Conservation (phyloP, 2,888 invertebrate genomes). For the Amphipyra berbera region DNA sequence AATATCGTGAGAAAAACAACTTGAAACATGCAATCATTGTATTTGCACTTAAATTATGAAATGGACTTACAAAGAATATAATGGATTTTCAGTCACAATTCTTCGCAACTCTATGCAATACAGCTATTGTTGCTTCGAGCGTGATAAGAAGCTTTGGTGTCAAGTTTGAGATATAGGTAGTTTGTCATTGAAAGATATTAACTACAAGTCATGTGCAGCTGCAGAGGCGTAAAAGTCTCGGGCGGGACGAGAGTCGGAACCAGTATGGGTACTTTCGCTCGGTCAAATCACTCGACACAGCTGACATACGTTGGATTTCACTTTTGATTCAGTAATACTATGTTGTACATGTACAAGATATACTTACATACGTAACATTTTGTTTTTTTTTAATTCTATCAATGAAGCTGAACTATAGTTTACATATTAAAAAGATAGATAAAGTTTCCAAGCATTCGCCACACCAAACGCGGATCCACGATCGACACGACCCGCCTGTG, state of each 20-base stretch:
- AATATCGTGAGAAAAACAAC: conserved; percentile 29
- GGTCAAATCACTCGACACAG: conserved; percentile 76
- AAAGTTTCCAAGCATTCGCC: too few relatives aligned
- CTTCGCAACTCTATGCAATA: conserved; percentile 31
- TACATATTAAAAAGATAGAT: neutral
- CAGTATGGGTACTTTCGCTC: conserved; percentile 87
- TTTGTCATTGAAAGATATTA: conserved; percentile 59
- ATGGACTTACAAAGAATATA: conserved; percentile 25
- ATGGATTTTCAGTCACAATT: conserved; percentile 33
- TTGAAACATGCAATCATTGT: conserved; percentile 7
- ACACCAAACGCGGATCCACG: too few relatives aligned
- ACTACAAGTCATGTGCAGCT: conserved; percentile 55
- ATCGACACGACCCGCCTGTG: too few relatives aligned
- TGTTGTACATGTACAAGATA: conserved; percentile 24
- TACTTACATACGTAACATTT: conserved; percentile 23
- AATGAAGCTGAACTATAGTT: neutral
- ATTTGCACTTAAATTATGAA: conserved; percentile 35
- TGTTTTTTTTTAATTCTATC: conserved; percentile 15
- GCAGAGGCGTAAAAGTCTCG: conserved; percentile 62
- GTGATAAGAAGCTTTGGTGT: conserved; percentile 40
- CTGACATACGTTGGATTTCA: conserved; percentile 82
- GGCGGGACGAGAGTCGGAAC: conserved; percentile 74
- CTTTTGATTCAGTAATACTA: conserved; percentile 74
- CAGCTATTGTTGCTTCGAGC: conserved; percentile 30
- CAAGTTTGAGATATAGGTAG: conserved; percentile 43